These are phyloP conservation scores for Silurus lanzhouensis DNA, from an alignment of 2,797 vertebrate genomes.

Conservation along the genomic window DNA sequence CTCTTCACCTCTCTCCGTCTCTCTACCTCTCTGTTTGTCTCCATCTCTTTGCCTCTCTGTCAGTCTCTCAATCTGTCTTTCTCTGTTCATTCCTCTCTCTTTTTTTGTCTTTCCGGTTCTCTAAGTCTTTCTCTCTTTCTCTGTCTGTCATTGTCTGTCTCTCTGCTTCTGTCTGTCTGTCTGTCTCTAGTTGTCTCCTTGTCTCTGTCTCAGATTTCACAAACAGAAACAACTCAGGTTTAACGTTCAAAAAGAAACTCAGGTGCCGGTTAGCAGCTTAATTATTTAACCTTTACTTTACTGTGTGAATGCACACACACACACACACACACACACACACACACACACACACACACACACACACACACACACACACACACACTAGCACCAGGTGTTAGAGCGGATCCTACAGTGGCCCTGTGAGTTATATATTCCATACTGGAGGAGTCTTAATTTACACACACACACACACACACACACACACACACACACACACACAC, in stretches of 20 bases:
- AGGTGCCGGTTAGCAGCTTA: too few relatives aligned
- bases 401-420: neutral
- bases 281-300: too few relatives aligned
- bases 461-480: conserved; percentile 12
- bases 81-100: too few relatives aligned
- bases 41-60: neutral
- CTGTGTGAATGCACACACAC: neutral
- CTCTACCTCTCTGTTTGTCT: neutral
- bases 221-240: too few relatives aligned
- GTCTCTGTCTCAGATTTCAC: too few relatives aligned
- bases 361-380: conserved; percentile 8
- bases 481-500: conserved; percentile 27
- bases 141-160: neutral
- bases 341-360: conserved; percentile 26
- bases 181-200: neutral
- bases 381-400: neutral
- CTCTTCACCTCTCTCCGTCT: neutral
- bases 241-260: too few relatives aligned
- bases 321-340: conserved; percentile 26
- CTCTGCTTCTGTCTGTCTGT: too few relatives aligned
- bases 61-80: neutral
- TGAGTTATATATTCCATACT: conserved; percentile 7
- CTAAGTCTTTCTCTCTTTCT: too few relatives aligned
- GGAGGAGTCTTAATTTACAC: neutral
- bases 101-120: too few relatives aligned